These are phyloP conservation scores for Caenorhabditis drosophilae DNA, from an alignment of 2,888 invertebrate genomes.

Conservation along the genomic window DNA sequence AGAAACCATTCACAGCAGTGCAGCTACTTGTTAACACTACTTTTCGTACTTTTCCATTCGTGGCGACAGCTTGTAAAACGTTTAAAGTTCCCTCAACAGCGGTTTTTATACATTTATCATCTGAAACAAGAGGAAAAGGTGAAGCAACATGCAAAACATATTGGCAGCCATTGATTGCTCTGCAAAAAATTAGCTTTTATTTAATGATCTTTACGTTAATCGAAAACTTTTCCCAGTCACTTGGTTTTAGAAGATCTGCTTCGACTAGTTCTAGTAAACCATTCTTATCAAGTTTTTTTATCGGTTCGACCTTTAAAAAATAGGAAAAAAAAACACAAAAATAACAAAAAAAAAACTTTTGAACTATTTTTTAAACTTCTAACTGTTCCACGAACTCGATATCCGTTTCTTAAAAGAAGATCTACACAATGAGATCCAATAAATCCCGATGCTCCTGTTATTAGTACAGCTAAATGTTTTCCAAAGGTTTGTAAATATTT, in stretches of 20 bases:
- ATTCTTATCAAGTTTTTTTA: conserved; percentile 37
- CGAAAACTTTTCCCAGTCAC: conserved; percentile 53
- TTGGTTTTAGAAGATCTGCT: conserved; percentile 58
- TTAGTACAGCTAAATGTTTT: conserved; percentile 70
- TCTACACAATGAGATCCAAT: conserved; percentile 72
- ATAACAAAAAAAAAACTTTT: conserved; percentile 53
- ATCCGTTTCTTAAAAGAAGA: conserved; percentile 72
- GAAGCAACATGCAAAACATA: conserved; percentile 67
- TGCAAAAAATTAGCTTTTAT: conserved; percentile 17
- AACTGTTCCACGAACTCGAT: conserved; percentile 72
- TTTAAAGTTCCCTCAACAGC: conserved; percentile 56
- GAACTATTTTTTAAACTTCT: conserved; percentile 55
- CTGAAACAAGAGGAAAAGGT: conserved; percentile 65
- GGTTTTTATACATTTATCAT: conserved; percentile 52
- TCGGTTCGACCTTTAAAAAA: conserved; percentile 45
- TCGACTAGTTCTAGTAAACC: conserved; percentile 61
- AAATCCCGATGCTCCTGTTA: conserved; percentile 73
- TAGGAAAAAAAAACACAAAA: too few species aligned
- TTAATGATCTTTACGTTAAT: too few species aligned
- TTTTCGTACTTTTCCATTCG: conserved; percentile 71
- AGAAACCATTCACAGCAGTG: conserved; percentile 70
- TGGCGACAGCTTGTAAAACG: conserved; percentile 55
- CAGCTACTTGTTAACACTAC: conserved; percentile 73
- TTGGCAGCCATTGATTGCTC: conserved; percentile 58
- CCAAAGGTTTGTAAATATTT: too few species aligned